Base-by-base conservation (phyloP, 2,888 invertebrate species). In the Phaonia tiefii region DNA sequence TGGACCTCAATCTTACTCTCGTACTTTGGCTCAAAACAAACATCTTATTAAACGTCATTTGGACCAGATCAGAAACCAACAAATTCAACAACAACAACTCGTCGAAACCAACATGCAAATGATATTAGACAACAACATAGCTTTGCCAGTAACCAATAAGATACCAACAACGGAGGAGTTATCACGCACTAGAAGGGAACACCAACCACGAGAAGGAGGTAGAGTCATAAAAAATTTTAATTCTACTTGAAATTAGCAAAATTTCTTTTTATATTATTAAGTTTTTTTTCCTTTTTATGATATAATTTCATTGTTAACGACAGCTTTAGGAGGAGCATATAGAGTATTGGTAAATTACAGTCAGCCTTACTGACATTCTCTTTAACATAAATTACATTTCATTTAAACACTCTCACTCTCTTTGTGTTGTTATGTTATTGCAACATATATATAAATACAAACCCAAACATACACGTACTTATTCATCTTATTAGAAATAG, bases 1-100 rank as follows among this genome's bases (percentile, higher is more conserved):
- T 60, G 81, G 82, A 51, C 75, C 74, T 39, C 73, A 70, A 60
- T 65, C 75, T 10, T 79, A 82, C 63, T 51, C 49, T 31, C 73
- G 82, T 42, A 66, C 75, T 69, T 42, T 69, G 15, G 15, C 37
- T 39, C 39, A 39, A 20, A 69, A 69, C 39, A 69, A 54, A 22
- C 20, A 69, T n/a, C 7, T 54, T n/a, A 56, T 56, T 2, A 56
- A 56, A 56, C 25, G 56, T n/a, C 56, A 56, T 56, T 26, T 51
- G 15, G 51, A 51, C 22, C 51, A 51, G 10, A 51, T 51, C 10
- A 20, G 51, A 51, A 22, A 5, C 20, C 51, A 51, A 51, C 20
- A 51, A 22, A 51, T 22, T n/a, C 51, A 4, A 22, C 51, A 51
- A 51, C 20, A 51, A 20, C 51, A 51, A 51, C 17, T 17, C 2